Evolutionary conservation across 2,797 vertebrate genomes (phyloP).

Genomic region (Chloroceryle amazona): DNA sequence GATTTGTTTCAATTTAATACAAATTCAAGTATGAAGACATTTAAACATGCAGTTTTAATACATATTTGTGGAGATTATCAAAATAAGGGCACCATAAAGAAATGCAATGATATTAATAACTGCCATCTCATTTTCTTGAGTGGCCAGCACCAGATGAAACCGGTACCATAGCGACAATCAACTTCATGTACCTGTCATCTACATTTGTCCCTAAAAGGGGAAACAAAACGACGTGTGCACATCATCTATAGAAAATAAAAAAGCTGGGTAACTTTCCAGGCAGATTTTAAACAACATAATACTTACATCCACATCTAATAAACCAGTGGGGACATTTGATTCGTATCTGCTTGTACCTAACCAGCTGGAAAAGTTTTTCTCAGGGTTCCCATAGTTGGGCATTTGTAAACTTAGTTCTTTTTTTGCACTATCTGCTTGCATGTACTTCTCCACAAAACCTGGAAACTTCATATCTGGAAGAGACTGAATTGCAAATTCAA

Average conservation of each 20-base stretch:
- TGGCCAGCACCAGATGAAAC: background rate
- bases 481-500: conserved; percentile 66
- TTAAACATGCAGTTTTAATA: background rate
- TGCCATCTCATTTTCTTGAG: background rate
- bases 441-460: conserved; percentile 85
- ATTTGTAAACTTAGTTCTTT: conserved; percentile 65
- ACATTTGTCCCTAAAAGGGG: background rate
- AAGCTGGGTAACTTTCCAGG: background rate
- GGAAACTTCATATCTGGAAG: conserved; percentile 82
- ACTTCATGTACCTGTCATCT: background rate
- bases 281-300: background rate
- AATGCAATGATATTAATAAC: background rate
- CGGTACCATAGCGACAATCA: background rate
- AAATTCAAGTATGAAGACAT: background rate
- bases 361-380: conserved; percentile 74
- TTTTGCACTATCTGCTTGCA: conserved; percentile 78
- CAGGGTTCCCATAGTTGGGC: conserved; percentile 52
- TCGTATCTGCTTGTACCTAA: conserved; percentile 72
- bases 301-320: conserved; percentile 81
- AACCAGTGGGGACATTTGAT: conserved; percentile 62
- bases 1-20: background rate
- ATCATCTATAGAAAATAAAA: background rate
- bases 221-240: background rate
- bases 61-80: background rate
- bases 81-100: background rate